Evolutionary conservation across 2,113 vertebrate genomes (phyloP).

Genomic region (Cettia cetti): DNA sequence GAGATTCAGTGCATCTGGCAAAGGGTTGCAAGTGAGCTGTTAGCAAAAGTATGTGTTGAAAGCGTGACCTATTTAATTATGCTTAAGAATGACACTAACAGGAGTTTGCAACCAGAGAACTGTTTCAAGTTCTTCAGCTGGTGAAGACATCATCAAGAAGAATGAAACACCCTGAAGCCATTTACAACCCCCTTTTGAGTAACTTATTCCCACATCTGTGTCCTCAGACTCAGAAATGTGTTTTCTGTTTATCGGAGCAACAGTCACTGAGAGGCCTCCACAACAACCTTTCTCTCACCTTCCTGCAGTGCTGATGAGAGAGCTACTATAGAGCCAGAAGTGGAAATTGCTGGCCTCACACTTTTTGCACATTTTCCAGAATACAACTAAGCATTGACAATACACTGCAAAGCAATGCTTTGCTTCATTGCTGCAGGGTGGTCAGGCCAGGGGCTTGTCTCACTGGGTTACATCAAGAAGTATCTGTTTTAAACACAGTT

Average conservation of each 20-base stretch:
- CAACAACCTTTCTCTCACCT: neutral
- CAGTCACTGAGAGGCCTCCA: neutral
- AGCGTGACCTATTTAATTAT: neutral
- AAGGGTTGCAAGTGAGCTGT: neutral
- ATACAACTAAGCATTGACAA: neutral
- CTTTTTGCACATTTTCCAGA: neutral
- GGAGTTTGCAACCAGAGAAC: neutral
- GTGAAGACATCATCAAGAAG: neutral
- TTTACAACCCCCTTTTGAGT: neutral
- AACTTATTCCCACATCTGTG: neutral
- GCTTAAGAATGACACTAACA: neutral
- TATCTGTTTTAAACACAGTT: neutral
- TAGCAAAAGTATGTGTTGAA: neutral
- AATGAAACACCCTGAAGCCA: neutral
- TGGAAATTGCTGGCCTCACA: neutral
- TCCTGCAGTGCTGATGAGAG: neutral
- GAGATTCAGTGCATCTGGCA: neutral
- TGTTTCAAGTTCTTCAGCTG: neutral
- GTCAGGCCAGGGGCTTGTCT: neutral
- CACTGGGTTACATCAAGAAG: neutral
- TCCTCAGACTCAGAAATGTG: neutral
- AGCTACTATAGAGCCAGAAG: neutral
- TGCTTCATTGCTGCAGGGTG: neutral
- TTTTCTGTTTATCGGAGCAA: neutral
- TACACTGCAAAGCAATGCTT: neutral